Conservation (phyloP, 2,113 vertebrate species). For the Hippocampus abdominalis region DNA sequence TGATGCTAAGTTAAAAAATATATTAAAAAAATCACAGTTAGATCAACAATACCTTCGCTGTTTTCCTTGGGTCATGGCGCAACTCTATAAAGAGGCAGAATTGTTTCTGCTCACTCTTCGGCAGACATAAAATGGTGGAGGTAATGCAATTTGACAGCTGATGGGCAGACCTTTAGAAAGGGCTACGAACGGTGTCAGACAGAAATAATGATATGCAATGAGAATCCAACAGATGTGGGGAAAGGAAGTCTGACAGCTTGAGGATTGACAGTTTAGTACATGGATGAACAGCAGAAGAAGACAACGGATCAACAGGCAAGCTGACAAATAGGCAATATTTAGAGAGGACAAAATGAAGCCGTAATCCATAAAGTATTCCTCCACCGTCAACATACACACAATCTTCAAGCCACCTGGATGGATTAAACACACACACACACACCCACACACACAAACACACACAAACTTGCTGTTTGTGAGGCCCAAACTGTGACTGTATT, state of each 20-base stretch:
- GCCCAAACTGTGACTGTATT: constrained; percentile 16
- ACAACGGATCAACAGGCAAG: constrained; percentile 38
- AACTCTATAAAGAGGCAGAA: neutral
- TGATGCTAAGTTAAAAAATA: too few relatives aligned
- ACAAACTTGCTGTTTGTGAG: neutral
- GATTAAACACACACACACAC: constrained; percentile 30
- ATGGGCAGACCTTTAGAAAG: constrained; percentile 15
- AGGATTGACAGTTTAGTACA: constrained; percentile 36
- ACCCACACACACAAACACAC: constrained; percentile 15
- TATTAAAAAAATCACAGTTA: neutral
- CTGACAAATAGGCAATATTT: constrained; percentile 45
- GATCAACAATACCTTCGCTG: neutral
- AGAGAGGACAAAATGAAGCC: constrained; percentile 53
- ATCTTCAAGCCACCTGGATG: constrained; percentile 57
- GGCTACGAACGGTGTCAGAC: constrained; percentile 22
- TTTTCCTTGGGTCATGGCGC: neutral
- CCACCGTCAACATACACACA: constrained; percentile 55
- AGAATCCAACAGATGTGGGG: constrained; percentile 19
- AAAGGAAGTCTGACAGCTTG: constrained; percentile 27
- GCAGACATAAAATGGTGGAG: too few relatives aligned
- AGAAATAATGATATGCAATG: constrained; percentile 23
- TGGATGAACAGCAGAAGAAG: constrained; percentile 31
- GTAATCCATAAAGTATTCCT: constrained; percentile 40
- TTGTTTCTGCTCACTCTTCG: too few relatives aligned
- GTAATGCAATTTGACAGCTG: constrained; percentile 25